Conservation (phyloP, 2,113 vertebrate genomes). For the Madoqua kirkii region DNA sequence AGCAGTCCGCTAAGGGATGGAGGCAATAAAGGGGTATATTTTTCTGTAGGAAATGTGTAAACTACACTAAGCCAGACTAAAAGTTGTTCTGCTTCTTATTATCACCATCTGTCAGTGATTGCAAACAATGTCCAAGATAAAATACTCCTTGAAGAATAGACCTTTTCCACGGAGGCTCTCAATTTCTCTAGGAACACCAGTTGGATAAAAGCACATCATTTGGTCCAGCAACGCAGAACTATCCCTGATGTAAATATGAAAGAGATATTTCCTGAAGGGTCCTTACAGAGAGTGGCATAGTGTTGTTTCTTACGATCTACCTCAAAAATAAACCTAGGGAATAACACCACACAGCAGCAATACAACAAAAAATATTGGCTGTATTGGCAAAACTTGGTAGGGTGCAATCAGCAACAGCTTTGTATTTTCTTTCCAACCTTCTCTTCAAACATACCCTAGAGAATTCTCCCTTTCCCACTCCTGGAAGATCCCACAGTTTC, state of each 20-base stretch:
- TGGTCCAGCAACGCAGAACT: neutral
- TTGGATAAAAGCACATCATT: neutral
- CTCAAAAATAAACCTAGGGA: neutral
- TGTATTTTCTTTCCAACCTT: neutral
- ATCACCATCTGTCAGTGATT: neutral
- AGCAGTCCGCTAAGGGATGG: too few species aligned
- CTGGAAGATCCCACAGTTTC: neutral
- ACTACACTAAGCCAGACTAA: neutral
- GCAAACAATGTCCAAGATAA: neutral
- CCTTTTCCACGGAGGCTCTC: neutral
- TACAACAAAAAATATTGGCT: neutral
- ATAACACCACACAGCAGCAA: neutral
- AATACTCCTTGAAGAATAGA: neutral
- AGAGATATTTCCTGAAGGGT: neutral
- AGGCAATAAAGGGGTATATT: neutral
- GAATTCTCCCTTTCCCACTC: neutral
- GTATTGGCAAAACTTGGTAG: neutral
- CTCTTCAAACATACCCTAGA: neutral
- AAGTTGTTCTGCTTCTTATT: neutral
- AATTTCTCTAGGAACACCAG: neutral
- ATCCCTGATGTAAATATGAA: neutral
- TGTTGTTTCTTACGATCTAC: neutral
- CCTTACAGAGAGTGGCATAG: neutral
- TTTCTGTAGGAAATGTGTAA: neutral
- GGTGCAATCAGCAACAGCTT: neutral